Percentiles rank a stretch among this genome's conserved stretches.
phyloP scores from a whole-genome alignment of 2,888 invertebrate species.

The Eremobia ochroleuca region DNA sequence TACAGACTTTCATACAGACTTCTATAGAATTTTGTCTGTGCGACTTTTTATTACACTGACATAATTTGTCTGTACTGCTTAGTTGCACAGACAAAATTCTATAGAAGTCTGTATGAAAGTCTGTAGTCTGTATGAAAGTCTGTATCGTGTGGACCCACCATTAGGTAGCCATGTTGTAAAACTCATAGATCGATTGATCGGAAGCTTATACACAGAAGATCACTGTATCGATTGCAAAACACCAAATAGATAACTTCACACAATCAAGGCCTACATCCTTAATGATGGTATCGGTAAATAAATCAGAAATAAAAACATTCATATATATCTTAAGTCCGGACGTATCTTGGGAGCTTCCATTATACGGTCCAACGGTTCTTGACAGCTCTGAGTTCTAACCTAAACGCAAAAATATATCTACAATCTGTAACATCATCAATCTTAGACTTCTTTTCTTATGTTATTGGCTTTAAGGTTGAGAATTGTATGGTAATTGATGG shows the following conservation, averaged over 20 bases:
- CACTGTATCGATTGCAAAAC: slow-evolving; percentile 2
- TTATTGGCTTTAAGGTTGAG: slow-evolving; percentile 14
- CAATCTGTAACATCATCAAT: slow-evolving; percentile 15
- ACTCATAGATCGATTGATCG: not conserved
- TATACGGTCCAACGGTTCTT: slow-evolving; percentile 75
- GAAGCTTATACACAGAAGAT: slow-evolving; percentile 9
- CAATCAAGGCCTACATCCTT: slow-evolving; percentile 22
- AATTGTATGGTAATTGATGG: slow-evolving; percentile 3
- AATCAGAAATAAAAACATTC: slow-evolving; percentile 53
- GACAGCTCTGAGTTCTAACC: slow-evolving; percentile 73
- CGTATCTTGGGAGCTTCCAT: slow-evolving; percentile 83
- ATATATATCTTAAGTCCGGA: slow-evolving; percentile 62
- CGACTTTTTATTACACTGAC: too few relatives aligned
- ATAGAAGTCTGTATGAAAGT: too few relatives aligned
- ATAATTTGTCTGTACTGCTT: too few relatives aligned
- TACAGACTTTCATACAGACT: too few relatives aligned
- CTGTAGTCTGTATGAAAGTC: too few relatives aligned
- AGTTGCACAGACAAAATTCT: too few relatives aligned
- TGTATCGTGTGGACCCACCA: too few relatives aligned
- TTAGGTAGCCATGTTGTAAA: not conserved
- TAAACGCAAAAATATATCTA: slow-evolving; percentile 55
- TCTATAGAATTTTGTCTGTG: too few relatives aligned
- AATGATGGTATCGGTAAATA: slow-evolving; percentile 32
- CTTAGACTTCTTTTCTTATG: not conserved
- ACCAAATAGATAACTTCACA: slow-evolving; percentile 37